phyloP scores from a whole-genome alignment of 2,888 invertebrate species.

The Andrena praecox region DNA sequence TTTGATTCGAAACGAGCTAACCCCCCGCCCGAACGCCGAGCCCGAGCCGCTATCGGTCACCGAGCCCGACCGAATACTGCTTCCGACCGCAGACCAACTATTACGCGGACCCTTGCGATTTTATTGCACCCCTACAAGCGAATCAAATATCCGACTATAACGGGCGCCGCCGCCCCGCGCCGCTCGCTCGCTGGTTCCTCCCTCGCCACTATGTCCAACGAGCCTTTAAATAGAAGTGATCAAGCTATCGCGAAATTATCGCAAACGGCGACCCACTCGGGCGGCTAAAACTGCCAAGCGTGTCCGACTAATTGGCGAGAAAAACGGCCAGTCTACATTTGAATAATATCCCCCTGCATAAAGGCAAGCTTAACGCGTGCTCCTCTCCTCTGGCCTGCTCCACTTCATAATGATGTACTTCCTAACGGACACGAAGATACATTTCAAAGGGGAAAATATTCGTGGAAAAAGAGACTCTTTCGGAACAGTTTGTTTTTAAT shows the following conservation, averaged over 20 bases:
- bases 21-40: neutral
- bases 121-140: slow-evolving; percentile 41
- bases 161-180: neutral
- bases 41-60: neutral
- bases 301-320: slow-evolving; percentile 4
- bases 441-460: slow-evolving; percentile 20
- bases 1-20: slow-evolving; percentile 51
- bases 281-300: slow-evolving; percentile 12
- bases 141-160: slow-evolving; percentile 56
- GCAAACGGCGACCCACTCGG: neutral
- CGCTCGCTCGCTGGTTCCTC: neutral
- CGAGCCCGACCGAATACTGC: slow-evolving; percentile 13
- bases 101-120: slow-evolving; percentile 46
- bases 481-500: neutral
- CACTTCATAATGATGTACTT: slow-evolving; percentile 35
- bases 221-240: neutral
- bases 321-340: slow-evolving; percentile 12
- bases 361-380: slow-evolving; percentile 28
- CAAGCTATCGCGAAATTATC: slow-evolving; percentile 26
- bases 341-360: slow-evolving; percentile 37
- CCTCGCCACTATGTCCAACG: neutral
- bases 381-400: slow-evolving; percentile 4
- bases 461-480: too few relatives aligned
- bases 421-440: slow-evolving; percentile 20
- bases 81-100: slow-evolving; percentile 42